Percentiles rank a stretch among this genome's conserved stretches.
phyloP scores from a whole-genome alignment of 2,797 vertebrate genomes.

The Pseudochirops cupreus region DNA sequence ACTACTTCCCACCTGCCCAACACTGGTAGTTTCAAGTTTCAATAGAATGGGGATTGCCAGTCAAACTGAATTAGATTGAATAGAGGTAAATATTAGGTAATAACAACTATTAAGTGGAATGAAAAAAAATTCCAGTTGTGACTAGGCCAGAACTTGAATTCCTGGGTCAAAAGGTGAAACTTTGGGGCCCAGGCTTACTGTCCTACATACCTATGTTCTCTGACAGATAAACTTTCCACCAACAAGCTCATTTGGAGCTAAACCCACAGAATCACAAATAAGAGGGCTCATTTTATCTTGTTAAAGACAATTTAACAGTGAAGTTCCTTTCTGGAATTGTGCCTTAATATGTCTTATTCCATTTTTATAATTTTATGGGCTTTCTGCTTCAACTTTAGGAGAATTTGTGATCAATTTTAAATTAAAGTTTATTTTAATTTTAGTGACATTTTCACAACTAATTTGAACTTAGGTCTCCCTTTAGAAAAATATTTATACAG shows the following conservation, averaged over 20 bases:
- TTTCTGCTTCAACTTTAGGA: conserved; percentile 71
- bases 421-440: conserved; percentile 86
- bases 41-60: background rate
- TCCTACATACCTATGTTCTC: background rate
- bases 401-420: conserved; percentile 83
- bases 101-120: background rate
- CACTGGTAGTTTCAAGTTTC: background rate
- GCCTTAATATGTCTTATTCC: conserved; percentile 73
- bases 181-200: background rate
- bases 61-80: background rate
- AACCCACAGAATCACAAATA: background rate
- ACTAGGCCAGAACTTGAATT: background rate
- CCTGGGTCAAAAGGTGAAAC: background rate
- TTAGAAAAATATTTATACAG: conserved; percentile 87
- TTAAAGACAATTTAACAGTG: conserved; percentile 19
- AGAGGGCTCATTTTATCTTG: conserved; percentile 25
- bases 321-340: conserved; percentile 31
- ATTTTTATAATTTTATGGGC: conserved; percentile 78
- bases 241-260: background rate
- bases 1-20: conserved; percentile 4
- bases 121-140: background rate
- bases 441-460: conserved; percentile 85
- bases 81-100: background rate
- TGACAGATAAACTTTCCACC: background rate
- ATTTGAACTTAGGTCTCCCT: conserved; percentile 84